A percentile compares a stretch with the other conserved stretches of the same genome.
Evolutionary conservation across 2,888 invertebrate species (phyloP).

Genomic region (Cantharis rustica): DNA sequence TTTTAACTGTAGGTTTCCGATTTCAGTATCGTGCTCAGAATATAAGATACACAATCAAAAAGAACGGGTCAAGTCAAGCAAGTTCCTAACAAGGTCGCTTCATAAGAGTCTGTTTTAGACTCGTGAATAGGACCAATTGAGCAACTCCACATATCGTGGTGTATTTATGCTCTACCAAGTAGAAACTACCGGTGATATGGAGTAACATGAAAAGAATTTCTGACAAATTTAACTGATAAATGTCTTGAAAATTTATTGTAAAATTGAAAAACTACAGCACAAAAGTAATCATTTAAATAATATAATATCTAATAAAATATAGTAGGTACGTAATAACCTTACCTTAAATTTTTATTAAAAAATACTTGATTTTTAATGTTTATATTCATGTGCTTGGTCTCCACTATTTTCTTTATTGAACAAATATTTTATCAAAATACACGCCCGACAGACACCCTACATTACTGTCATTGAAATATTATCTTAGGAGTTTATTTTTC

Average conservation of each 20-base stretch:
- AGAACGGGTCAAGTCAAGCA: slow-evolving; percentile 17
- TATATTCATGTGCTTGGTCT: neutral
- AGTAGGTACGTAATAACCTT: no score
- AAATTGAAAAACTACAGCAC: neutral
- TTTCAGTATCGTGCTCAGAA: slow-evolving; percentile 21
- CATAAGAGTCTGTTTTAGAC: slow-evolving; percentile 12
- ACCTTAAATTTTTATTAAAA: no score
- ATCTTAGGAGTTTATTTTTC: neutral
- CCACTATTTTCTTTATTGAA: neutral
- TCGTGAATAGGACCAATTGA: slow-evolving; percentile 20
- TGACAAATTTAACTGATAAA: slow-evolving; percentile 10
- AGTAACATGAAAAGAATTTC: slow-evolving; percentile 20
- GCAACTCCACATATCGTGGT: slow-evolving; percentile 17
- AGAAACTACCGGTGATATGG: slow-evolving; percentile 16
- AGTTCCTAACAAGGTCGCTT: slow-evolving; percentile 18
- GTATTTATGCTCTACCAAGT: slow-evolving; percentile 21
- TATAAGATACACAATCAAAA: slow-evolving; percentile 21
- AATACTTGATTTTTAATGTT: neutral
- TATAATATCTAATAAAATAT: neutral
- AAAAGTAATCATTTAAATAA: neutral
- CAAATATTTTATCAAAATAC: neutral
- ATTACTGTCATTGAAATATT: neutral
- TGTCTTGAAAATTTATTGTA: neutral
- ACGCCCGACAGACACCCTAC: neutral
- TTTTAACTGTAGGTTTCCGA: slow-evolving; percentile 25